These are phyloP conservation scores for Percina caprodes DNA, from an alignment of 2,113 vertebrate genomes.

Conservation along the genomic window DNA sequence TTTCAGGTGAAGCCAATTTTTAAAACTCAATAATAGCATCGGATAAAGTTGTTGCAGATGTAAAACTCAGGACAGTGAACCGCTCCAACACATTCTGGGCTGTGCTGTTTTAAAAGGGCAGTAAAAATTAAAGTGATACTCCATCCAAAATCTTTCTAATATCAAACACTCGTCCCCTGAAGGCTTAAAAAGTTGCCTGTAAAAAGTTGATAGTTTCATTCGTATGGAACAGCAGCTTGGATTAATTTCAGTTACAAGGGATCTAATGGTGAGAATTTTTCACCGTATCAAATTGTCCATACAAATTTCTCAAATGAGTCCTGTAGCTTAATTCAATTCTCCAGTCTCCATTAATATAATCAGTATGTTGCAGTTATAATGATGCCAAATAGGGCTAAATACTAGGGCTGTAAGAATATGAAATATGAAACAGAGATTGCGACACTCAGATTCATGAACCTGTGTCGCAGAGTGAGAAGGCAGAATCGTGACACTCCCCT, in stretches of 20 bases:
- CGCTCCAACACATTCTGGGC: conserved; percentile 9
- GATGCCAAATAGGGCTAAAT: not conserved
- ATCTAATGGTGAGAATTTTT: not conserved
- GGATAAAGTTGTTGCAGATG: conserved; percentile 13
- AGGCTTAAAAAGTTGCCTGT: conserved; percentile 28
- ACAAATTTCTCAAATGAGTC: not conserved
- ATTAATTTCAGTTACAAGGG: conserved; percentile 12
- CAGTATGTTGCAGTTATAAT: not conserved
- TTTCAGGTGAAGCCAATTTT: not conserved
- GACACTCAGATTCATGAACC: too few species aligned
- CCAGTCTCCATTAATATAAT: not conserved
- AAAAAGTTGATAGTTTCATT: conserved; percentile 11
- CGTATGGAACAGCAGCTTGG: conserved; percentile 9
- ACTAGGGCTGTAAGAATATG: too few species aligned
- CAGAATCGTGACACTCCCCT: too few species aligned
- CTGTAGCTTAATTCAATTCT: not conserved
- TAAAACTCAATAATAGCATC: conserved; percentile 6
- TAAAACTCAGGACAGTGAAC: conserved; percentile 3
- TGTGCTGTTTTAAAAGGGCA: conserved; percentile 23
- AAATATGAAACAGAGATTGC: too few species aligned
- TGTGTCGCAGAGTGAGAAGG: too few species aligned
- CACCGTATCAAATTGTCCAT: not conserved
- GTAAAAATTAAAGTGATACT: conserved; percentile 24
- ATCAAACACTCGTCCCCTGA: conserved; percentile 45
- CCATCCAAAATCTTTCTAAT: conserved; percentile 28